phyloP scores from a whole-genome alignment of 2,797 vertebrate genomes.

The Notolabrus celidotus region DNA sequence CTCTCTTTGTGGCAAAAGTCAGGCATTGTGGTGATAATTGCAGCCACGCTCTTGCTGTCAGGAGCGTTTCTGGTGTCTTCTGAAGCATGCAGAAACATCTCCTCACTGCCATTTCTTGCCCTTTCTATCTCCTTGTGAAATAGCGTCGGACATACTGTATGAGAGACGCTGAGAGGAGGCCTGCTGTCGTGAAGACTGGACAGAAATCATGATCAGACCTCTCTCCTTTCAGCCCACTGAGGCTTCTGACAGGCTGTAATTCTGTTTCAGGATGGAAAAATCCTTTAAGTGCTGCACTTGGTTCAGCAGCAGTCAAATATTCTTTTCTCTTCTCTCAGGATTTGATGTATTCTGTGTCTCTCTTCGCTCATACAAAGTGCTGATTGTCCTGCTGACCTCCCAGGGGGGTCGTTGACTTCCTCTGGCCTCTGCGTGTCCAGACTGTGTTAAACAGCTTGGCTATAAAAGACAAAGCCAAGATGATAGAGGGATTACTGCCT shows the following conservation, averaged over 20 bases:
- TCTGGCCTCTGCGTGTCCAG: constrained; percentile 48
- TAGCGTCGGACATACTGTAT: background rate
- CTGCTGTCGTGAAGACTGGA: constrained; percentile 16
- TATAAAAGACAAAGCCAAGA: constrained; percentile 55
- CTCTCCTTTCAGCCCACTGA: constrained; percentile 31
- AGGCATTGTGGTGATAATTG: constrained; percentile 57
- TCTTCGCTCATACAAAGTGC: constrained; percentile 43
- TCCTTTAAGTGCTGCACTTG: constrained; percentile 28
- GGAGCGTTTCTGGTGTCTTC: constrained; percentile 13
- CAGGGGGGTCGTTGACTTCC: constrained; percentile 49
- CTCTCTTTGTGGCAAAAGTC: constrained; percentile 42
- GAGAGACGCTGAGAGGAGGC: constrained; percentile 25
- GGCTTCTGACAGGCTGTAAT: constrained; percentile 68
- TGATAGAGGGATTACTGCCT: constrained; percentile 46
- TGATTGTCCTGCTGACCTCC: constrained; percentile 59
- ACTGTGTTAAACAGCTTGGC: constrained; percentile 49
- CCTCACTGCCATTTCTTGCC: constrained; percentile 18
- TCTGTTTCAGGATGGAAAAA: constrained; percentile 40
- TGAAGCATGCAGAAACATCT: constrained; percentile 31
- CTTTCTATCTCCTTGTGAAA: constrained; percentile 15
- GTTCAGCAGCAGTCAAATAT: constrained; percentile 22
- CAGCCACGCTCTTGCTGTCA: constrained; percentile 39
- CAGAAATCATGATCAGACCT: constrained; percentile 35
- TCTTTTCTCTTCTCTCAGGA: constrained; percentile 35
- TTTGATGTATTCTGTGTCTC: constrained; percentile 33